Evolutionary conservation across 1,140 invertebrate species (phyloP), one percentile per base, ranked within the genome.

Genomic region (Caenorhabditis briggsae): DNA sequence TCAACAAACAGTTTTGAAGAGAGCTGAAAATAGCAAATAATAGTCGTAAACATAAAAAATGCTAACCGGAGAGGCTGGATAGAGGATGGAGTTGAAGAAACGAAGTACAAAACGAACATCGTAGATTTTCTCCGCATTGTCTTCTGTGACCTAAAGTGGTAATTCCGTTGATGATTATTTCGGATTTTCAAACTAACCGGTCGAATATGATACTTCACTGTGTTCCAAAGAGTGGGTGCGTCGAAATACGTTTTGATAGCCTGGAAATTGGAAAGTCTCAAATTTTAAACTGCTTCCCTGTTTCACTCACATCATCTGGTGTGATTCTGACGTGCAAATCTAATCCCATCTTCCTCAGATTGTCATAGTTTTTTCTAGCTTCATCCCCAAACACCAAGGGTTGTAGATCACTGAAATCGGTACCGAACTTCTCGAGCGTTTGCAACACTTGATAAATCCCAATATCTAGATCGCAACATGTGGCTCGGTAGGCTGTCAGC

Each of bases 41-140:
- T 20, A 85, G 23, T 16, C n/a, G n/a, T 55, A 83, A 20, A 16
- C 18, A 23, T 59, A 88, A 18, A 1, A 85, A 65, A 12, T 85
- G 64, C 12, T 11, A 84, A 90, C 89, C 82, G 91, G 83, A n/a
- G 89, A 86, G 5, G 90, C 89, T 43, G 90, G 65, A 33, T 82
- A 41, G 1, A 90, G 50, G 25, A 90, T 70, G 5, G 86, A 82
- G 43, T 83, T 61, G 55, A 90, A 90, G 14, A 89, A 59, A 12
- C 87, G 70, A 23, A 90, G 84, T n/a, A 90, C 86, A 82, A 90
- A 90, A 9, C 87, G 56, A 23, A 86, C 83, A 83, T 90, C 88
- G 53, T 90, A 90, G 41, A 85, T 85, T 83, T 74, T 70, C 18
- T 89, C 87, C 1, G 70, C 43, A 23, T 78, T 78, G 20, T 78